Percentiles rank a stretch among this genome's conserved stretches.
Conservation (phyloP, 2,888 invertebrate genomes). For the Tachystola acroxantha region DNA sequence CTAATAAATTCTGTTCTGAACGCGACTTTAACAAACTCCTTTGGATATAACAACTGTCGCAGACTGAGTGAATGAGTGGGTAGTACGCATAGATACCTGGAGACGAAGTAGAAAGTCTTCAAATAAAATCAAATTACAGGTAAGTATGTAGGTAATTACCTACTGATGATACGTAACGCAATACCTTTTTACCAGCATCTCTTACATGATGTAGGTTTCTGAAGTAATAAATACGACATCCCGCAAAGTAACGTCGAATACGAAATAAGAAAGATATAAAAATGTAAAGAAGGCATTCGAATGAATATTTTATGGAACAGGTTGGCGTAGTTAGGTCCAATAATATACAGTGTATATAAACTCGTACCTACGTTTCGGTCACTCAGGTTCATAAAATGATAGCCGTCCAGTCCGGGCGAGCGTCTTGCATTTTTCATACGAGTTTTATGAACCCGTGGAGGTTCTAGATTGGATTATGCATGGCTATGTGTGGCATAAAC, state of each 20-base stretch:
- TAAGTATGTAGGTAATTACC: too few species aligned
- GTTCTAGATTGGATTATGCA: slow-evolving; percentile 28
- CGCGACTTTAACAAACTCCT: not conserved
- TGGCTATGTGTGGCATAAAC: slow-evolving; percentile 34
- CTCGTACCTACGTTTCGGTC: slow-evolving; percentile 11
- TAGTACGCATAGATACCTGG: too few species aligned
- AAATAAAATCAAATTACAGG: too few species aligned
- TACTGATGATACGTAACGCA: not conserved
- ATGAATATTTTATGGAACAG: slow-evolving; percentile 42
- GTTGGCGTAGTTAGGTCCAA: slow-evolving; percentile 18
- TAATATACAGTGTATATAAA: slow-evolving; percentile 7
- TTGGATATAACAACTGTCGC: too few species aligned
- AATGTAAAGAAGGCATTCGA: slow-evolving; percentile 35
- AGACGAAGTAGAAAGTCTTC: too few species aligned
- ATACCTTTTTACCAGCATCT: slow-evolving; percentile 4
- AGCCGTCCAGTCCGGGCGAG: slow-evolving; percentile 7
- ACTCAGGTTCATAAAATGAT: slow-evolving; percentile 15
- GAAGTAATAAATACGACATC: slow-evolving; percentile 32
- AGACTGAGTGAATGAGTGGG: too few species aligned
- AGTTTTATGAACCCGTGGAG: slow-evolving; percentile 23
- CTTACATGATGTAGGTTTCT: slow-evolving; percentile 13
- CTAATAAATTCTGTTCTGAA: slow-evolving; percentile 18
- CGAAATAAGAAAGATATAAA: slow-evolving; percentile 35
- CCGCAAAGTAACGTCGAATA: slow-evolving; percentile 29
- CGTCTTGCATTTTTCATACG: slow-evolving; percentile 12